These are phyloP conservation scores for Physeter macrocephalus DNA, from an alignment of 2,113 vertebrate species.

Conservation along the genomic window DNA sequence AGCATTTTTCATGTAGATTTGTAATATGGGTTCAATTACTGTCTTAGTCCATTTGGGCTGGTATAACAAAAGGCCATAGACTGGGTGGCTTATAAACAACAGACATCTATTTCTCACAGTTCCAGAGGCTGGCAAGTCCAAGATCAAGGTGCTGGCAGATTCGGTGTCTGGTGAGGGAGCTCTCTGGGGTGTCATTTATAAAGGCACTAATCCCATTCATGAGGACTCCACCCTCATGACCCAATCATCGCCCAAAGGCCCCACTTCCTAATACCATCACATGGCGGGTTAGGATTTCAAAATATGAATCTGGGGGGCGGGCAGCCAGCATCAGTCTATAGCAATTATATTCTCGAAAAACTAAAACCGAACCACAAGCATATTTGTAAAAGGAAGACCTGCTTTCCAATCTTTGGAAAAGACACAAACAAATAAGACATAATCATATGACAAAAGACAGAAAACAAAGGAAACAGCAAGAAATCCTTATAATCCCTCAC, in stretches of 20 bases:
- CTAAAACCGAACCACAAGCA: not conserved
- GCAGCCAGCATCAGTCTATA: not conserved
- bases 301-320: rapidly evolving
- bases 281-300: not conserved
- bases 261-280: not conserved
- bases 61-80: not conserved
- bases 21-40: rapidly evolving
- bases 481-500: not conserved
- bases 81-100: rapidly evolving
- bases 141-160: not conserved
- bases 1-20: not conserved
- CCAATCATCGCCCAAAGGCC: not conserved
- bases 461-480: not conserved
- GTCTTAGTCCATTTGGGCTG: not conserved
- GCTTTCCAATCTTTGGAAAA: not conserved
- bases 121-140: too few species aligned
- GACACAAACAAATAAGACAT: not conserved
- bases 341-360: not conserved
- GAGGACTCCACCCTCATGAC: not conserved
- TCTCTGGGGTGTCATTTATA: not conserved
- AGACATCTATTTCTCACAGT: not conserved
- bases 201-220: not conserved
- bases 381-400: not conserved
- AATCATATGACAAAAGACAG: not conserved
- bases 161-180: rapidly evolving